Evolutionary conservation across 2,888 invertebrate species (phyloP), one percentile per base, ranked within the genome.

Genomic region (Metopia argyrocephala): DNA sequence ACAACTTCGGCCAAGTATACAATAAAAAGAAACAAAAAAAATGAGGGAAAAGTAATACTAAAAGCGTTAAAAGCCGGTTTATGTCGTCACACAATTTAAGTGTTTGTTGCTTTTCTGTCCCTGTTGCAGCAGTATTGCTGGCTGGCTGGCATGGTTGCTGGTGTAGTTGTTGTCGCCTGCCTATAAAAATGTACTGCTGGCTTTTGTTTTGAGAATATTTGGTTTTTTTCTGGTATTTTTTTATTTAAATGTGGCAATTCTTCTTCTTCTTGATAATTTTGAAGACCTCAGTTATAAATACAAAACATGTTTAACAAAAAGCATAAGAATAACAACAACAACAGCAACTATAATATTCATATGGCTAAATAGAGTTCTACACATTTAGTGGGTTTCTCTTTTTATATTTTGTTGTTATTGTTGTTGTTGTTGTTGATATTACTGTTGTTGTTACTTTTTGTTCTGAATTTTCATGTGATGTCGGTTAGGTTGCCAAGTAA

Each of bases 1-100:
- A 18, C 38, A 76, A 69, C 62, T 62, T 75, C 9, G 48, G 25
- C 15, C 23, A 50, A 25, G 15, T 15, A 50, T 27, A 23, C 7
- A n/a, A 20, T 50, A 23, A 31, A 27, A 64, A 5, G 31, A 21
- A 54, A 64, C 57, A 59, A 15, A 20, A 21, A 38, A 52, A 31
- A 5, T 52, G 59, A 68, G 9, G 50, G 2, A 20, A 48, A 48
- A 46, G 59, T 52, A 64, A 62, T 21, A 71, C 50, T 57, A 57
- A 74, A 70, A 80, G 62, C 76, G 68, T 78, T 73, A 80, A 78
- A 83, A 83, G 82, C 82, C 82, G 82, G 82, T 80, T 83, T 80
- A 76, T 83, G 80, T 80, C 82, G 82, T 80, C 79, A 79, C 76
- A 80, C 80, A 68, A 68, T 76, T 71, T 62, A 76, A 76, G 71